Base-by-base conservation (phyloP, 1,140 invertebrate species). In the Saccostrea echinata region DNA sequence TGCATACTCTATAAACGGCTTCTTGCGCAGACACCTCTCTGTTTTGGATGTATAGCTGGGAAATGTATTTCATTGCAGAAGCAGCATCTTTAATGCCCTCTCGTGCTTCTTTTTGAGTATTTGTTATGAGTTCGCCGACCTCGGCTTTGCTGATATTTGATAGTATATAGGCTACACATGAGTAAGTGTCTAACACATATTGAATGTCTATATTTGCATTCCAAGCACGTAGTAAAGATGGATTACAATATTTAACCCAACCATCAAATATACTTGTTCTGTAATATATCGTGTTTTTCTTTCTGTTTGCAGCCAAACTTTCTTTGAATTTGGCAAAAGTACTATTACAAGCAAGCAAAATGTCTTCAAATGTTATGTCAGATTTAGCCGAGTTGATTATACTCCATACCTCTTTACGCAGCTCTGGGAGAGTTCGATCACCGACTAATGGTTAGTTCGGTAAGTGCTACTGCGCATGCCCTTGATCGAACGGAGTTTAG, bases 201-300 rank as follows among this genome's bases (percentile, higher is more conserved):
- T n/a, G n/a, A n/a, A n/a, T n/a, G n/a, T n/a, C n/a, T n/a, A n/a
- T n/a, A n/a, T n/a, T n/a, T 27, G 88, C 88, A 86, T 89, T 84
- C 86, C 89, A 90, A 24, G 81, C 83, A 55, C 43, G 64, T 9
- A 88, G 55, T 30, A 88, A 68, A 27, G 51, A 1, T 33, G 55
- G 71, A n/a, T 88, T 88, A 88, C 88, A 90, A 21, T 90, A 64
- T 30, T 88, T 89, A 9, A 86, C 53, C 85, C 85, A 86, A 11
- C 55, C 18, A 68, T 89, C 85, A 84, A 6, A 30, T 11, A 52
- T 84, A n/a, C 83, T 68, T 33, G 84, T 53, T 82, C 84, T 90
- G 16, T 87, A 18, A n/a, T 68, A 53, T 16, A 90, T 71, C 35
- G 33, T 71, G 30, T 27, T 84, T 33, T 61, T n/a, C n/a, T 87